phyloP scores from a whole-genome alignment of 1,140 invertebrate species.

The Propsilocerus akamusi region DNA sequence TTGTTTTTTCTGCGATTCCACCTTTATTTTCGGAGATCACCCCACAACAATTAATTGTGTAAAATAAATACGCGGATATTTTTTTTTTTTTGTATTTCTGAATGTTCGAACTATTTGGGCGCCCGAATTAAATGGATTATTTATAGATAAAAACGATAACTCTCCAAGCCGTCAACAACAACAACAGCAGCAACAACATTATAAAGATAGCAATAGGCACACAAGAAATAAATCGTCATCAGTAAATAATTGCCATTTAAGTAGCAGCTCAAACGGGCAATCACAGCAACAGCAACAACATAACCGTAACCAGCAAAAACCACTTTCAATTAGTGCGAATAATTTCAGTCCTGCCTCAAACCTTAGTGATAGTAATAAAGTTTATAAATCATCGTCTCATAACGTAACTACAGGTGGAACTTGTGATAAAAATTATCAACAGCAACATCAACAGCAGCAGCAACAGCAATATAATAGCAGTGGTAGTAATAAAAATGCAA shows the following conservation, averaged over 20 bases:
- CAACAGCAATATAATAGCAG: neutral
- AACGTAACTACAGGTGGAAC: neutral
- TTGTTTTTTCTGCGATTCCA: too few relatives aligned
- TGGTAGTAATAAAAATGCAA: neutral
- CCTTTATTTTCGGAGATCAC: too few relatives aligned
- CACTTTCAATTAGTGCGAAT: slow-evolving; percentile 2
- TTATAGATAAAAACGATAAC: neutral
- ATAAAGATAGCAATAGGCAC: neutral
- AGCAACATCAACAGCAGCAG: neutral
- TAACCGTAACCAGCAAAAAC: neutral
- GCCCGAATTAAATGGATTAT: too few relatives aligned
- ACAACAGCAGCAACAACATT: neutral
- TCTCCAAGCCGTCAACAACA: neutral
- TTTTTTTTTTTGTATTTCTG: too few relatives aligned
- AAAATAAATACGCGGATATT: too few relatives aligned
- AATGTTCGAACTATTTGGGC: too few relatives aligned
- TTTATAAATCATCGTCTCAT: neutral
- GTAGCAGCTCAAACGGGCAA: neutral
- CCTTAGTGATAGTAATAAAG: slow-evolving; percentile 1
- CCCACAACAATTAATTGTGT: too few relatives aligned
- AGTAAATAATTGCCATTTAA: neutral
- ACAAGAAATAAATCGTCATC: slow-evolving; percentile 1
- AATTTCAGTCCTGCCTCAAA: slow-evolving; percentile 3
- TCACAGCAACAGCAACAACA: neutral
- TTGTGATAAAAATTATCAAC: slow-evolving; percentile 4